A percentile compares a stretch with the other conserved stretches of the same genome.
Evolutionary conservation across 2,113 vertebrate genomes (phyloP).

Genomic region (Mastomys coucha): DNA sequence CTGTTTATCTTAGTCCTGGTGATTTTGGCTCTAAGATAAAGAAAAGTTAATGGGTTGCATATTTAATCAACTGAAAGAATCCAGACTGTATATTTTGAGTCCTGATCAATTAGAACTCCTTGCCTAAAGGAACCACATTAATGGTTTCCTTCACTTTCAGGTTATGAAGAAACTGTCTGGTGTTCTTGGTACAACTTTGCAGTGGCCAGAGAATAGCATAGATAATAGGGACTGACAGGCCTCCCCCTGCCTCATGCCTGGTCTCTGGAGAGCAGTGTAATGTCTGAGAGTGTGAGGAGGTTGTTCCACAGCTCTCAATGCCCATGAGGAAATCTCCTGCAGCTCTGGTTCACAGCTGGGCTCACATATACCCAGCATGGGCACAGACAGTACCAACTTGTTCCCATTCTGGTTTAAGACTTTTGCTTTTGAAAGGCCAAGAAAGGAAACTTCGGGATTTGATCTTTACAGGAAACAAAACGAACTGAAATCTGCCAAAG

Average conservation of each 20-base stretch:
- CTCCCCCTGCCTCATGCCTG: too few relatives aligned
- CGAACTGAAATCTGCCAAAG: not conserved
- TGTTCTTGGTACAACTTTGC: not conserved
- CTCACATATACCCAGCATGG: accelerated
- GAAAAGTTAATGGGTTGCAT: slow-evolving; percentile 62
- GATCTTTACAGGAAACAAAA: not conserved
- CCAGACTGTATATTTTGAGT: slow-evolving; percentile 62
- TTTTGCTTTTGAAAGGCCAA: not conserved
- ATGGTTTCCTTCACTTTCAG: slow-evolving; percentile 62
- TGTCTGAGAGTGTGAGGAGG: accelerated
- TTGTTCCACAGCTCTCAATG: too few relatives aligned
- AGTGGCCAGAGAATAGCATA: not conserved
- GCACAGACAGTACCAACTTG: too few relatives aligned
- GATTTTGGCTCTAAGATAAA: slow-evolving; percentile 54
- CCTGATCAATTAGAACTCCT: slow-evolving; percentile 27
- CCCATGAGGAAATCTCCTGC: accelerated
- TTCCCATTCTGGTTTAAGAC: not conserved
- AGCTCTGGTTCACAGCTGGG: not conserved
- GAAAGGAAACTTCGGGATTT: not conserved
- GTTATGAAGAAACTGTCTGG: not conserved
- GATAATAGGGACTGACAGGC: not conserved
- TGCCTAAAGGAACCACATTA: slow-evolving; percentile 29
- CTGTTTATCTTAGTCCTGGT: slow-evolving; percentile 1
- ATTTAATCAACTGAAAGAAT: slow-evolving; percentile 52
- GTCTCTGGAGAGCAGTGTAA: not conserved